A percentile compares a stretch with the other conserved stretches of the same genome.
Evolutionary conservation across 2,797 vertebrate genomes (phyloP).

Genomic region (Pygocentrus nattereri): DNA sequence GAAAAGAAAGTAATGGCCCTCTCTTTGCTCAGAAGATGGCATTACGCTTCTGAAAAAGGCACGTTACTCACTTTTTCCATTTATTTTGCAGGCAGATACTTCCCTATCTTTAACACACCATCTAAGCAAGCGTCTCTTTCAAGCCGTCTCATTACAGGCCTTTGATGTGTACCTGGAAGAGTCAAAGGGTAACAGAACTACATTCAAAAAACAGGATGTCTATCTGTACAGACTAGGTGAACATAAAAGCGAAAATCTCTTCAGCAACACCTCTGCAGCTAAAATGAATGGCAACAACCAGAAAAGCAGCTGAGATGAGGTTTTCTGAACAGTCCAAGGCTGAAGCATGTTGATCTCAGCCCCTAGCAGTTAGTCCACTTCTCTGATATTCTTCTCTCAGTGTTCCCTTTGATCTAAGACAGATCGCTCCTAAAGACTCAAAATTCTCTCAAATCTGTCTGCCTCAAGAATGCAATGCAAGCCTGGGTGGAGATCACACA

Average conservation of each 20-base stretch:
- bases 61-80: not conserved
- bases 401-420: slow-evolving; percentile 68
- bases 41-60: not conserved
- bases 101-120: not conserved
- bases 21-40: not conserved
- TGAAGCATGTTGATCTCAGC: slow-evolving; percentile 21
- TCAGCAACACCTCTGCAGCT: not conserved
- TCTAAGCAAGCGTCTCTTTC: slow-evolving; percentile 15
- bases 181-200: slow-evolving; percentile 8
- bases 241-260: not conserved
- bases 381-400: slow-evolving; percentile 35
- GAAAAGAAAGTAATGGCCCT: slow-evolving; percentile 4
- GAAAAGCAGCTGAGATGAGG: slow-evolving; percentile 6
- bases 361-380: slow-evolving; percentile 35
- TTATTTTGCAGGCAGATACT: slow-evolving; percentile 12
- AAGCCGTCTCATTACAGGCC: not conserved
- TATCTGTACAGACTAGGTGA: not conserved
- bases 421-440: slow-evolving; percentile 72
- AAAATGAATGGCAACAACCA: not conserved
- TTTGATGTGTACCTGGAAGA: slow-evolving; percentile 8
- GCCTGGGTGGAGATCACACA: slow-evolving; percentile 64
- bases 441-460: slow-evolving; percentile 66
- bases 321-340: slow-evolving; percentile 12
- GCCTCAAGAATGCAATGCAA: slow-evolving; percentile 68
- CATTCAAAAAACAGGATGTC: not conserved